Evolutionary conservation across 2,113 vertebrate genomes (phyloP).

Genomic region (Lophotis ruficrista): DNA sequence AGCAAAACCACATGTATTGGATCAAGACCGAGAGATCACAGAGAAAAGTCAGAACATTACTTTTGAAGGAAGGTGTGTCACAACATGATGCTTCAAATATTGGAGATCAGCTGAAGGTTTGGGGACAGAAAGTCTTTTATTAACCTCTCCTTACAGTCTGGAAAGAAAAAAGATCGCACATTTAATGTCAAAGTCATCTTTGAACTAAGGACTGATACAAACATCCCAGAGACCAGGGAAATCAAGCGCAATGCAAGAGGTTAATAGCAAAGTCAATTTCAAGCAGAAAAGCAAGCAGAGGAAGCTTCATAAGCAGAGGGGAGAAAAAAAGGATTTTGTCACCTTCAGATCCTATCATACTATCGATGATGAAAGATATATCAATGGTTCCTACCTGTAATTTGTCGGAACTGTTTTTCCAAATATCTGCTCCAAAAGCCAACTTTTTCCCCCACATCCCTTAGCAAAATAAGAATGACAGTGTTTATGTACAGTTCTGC

Average conservation of each 20-base stretch:
- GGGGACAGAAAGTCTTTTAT: neutral
- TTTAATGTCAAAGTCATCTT: neutral
- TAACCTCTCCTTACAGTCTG: neutral
- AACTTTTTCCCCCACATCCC: fast-evolving
- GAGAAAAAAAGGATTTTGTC: neutral
- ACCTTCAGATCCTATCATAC: neutral
- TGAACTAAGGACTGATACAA: neutral
- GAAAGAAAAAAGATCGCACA: neutral
- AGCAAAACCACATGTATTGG: neutral
- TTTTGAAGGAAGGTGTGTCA: neutral
- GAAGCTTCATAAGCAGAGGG: neutral
- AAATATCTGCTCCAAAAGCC: neutral
- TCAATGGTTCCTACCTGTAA: neutral
- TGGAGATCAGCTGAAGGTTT: neutral
- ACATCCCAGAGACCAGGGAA: neutral
- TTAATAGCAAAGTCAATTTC: neutral
- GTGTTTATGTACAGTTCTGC: neutral
- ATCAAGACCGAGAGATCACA: neutral
- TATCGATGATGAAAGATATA: neutral
- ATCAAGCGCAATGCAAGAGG: neutral
- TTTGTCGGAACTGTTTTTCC: neutral
- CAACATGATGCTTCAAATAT: neutral
- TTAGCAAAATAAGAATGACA: fast-evolving
- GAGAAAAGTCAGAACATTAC: neutral
- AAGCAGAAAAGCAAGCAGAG: neutral